Evolutionary conservation across 92 coral and sea anemone species (phyloP).

Genomic region (Bergia sp.): DNA sequence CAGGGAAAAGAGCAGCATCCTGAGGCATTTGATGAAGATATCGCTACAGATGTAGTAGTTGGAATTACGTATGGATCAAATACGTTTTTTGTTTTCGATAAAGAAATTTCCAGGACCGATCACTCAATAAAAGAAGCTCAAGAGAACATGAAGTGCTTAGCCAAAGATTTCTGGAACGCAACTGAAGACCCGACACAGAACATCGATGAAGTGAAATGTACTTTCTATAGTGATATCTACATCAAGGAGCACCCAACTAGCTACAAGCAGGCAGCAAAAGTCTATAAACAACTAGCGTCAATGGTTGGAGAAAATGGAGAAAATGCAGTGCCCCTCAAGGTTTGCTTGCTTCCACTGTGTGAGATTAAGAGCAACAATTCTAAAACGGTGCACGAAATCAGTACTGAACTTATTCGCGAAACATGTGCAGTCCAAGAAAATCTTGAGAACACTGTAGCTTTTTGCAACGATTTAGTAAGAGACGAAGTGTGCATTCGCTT

Average conservation of each 20-base stretch:
- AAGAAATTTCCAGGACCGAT: conserved; percentile 44
- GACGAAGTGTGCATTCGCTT: conserved; percentile 38
- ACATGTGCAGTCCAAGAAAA: conserved; percentile 24
- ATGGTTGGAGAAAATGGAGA: conserved; percentile 55
- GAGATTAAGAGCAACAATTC: conserved; percentile 29
- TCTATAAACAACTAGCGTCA: conserved; percentile 52
- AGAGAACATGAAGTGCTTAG: conserved; percentile 45
- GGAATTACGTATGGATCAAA: conserved; percentile 53
- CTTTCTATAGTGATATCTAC: conserved; percentile 46
- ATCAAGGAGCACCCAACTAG: conserved; percentile 30
- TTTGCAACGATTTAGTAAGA: conserved; percentile 46
- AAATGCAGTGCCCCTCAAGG: conserved; percentile 42
- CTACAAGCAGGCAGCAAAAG: conserved; percentile 49
- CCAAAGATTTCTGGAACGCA: conserved; percentile 12
- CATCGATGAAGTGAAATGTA: conserved; percentile 48
- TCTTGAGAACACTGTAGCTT: conserved; percentile 28
- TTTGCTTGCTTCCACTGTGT: conserved; percentile 38
- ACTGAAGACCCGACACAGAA: conserved; percentile 30
- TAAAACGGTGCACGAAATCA: conserved; percentile 47
- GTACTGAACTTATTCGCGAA: conserved; percentile 29
- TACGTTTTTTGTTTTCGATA: conserved; percentile 53
- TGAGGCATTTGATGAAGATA: conserved; percentile 48
- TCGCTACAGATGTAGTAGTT: conserved; percentile 63
- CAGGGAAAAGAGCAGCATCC: conserved; percentile 48
- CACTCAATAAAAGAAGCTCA: conserved; percentile 42